These are phyloP conservation scores for Drosophila helvetica DNA, from an alignment of 2,888 invertebrate genomes.

Conservation along the genomic window DNA sequence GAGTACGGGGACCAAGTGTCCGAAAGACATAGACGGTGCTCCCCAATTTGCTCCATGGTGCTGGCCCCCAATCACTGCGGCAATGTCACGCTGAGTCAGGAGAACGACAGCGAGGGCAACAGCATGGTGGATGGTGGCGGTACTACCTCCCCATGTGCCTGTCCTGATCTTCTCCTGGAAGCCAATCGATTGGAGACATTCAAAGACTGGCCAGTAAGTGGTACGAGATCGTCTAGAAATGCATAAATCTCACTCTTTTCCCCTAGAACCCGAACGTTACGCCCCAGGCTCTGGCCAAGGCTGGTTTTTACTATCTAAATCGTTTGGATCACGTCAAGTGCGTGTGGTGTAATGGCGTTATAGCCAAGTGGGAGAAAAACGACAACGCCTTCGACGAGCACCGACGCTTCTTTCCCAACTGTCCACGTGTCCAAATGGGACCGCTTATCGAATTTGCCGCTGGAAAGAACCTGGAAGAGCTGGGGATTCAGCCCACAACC, in stretches of 20 bases:
- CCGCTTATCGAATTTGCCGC: slow-evolving; percentile 83
- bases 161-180: slow-evolving; percentile 87
- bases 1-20: slow-evolving; percentile 89
- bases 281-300: slow-evolving; percentile 89
- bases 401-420: slow-evolving; percentile 90
- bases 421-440: slow-evolving; percentile 85
- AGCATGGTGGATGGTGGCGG: slow-evolving; percentile 55
- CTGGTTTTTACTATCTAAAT: slow-evolving; percentile 93
- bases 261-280: slow-evolving; percentile 85
- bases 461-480: slow-evolving; percentile 85
- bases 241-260: slow-evolving; percentile 9
- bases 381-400: slow-evolving; percentile 94
- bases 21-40: slow-evolving; percentile 87
- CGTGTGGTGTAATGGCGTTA: slow-evolving; percentile 90
- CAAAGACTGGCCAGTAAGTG: slow-evolving; percentile 89
- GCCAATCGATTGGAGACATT: slow-evolving; percentile 88
- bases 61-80: slow-evolving; percentile 87
- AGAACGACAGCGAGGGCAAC: slow-evolving; percentile 47
- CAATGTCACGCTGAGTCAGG: slow-evolving; percentile 86
- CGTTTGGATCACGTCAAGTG: slow-evolving; percentile 90
- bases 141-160: slow-evolving; percentile 29
- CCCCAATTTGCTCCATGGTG: slow-evolving; percentile 90
- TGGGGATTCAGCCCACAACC: slow-evolving; percentile 85
- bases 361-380: slow-evolving; percentile 91
- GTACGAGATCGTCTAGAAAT: background rate